phyloP scores from a whole-genome alignment of 2,113 vertebrate genomes.

The Sapajus apella region DNA sequence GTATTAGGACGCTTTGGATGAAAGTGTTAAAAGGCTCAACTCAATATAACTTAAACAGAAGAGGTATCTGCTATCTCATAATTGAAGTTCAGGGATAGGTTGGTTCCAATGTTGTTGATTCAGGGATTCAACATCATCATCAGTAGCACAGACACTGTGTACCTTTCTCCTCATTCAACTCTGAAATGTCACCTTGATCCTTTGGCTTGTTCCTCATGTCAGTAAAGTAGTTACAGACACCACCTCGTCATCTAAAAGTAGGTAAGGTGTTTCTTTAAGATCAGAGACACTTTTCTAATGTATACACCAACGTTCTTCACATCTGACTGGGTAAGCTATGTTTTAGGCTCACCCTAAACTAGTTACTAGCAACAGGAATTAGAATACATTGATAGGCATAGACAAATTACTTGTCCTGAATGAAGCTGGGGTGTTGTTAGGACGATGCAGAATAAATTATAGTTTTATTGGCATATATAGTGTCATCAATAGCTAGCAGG shows the following conservation, averaged over 20 bases:
- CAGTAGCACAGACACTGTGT: neutral
- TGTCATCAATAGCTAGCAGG: neutral
- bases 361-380: neutral
- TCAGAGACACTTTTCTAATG: neutral
- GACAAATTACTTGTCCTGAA: neutral
- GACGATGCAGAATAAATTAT: neutral
- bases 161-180: neutral
- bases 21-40: neutral
- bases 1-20: neutral
- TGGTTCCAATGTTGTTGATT: neutral
- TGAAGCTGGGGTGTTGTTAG: neutral
- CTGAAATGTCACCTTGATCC: neutral
- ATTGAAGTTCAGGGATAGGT: neutral
- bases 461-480: neutral
- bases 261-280: neutral
- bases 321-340: neutral
- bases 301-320: neutral
- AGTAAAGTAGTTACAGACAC: neutral
- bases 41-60: neutral
- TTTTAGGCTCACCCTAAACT: neutral
- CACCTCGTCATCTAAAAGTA: neutral
- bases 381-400: neutral
- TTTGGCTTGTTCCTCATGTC: neutral
- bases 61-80: neutral
- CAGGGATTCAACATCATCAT: neutral